Evolutionary conservation across 2,113 vertebrate species (phyloP), one percentile per base, ranked within the genome.

Genomic region (Saimiri boliviensis): DNA sequence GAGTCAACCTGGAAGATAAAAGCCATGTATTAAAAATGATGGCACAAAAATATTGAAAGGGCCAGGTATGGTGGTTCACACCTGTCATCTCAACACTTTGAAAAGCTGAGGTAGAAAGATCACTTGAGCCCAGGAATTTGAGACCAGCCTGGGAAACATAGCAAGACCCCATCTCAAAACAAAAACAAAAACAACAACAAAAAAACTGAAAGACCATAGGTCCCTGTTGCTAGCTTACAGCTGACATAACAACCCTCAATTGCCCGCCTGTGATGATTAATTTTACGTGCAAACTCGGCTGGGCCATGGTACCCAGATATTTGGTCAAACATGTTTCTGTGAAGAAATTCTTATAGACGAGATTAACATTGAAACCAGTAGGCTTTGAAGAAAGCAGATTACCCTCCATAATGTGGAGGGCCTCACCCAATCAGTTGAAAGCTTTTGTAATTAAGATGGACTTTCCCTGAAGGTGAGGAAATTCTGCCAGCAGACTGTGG

Each of bases 211-310:
- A 47, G 30, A 25, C 5, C 8, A 40, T 52, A 73, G 9, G 23
- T 40, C 35, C 11, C 14, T 54, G 9, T 5, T 25, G 23, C 52
- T 2, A 30, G 16, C 66, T 35, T 19, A 10, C 2, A 37, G 0
- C 11, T 66, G 35, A 23, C 17, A 16, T 66, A 42, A 42, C 13
- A 58, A 30, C 21, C 27, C 7, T 54, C 23, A 3, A 56, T 25
- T 71, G 5, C 17, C 5, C 0, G n/a, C 7, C 16, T 2, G 2
- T 52, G 7, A 84, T 20, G 30, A 6, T 32, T 32, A 56, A 93
- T 8, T 49, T 63, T 58, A 27, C 27, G 11, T 79, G n/a, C 45
- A 3, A 25, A 63, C 13, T 56, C 49, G 40, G 16, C 4, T 42
- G n/a, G 13, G 30, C 8, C 13, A 30, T 27, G 20, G 7, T 37